Evolutionary conservation across 2,888 invertebrate genomes (phyloP).

Genomic region (Leucoptera coffeella): DNA sequence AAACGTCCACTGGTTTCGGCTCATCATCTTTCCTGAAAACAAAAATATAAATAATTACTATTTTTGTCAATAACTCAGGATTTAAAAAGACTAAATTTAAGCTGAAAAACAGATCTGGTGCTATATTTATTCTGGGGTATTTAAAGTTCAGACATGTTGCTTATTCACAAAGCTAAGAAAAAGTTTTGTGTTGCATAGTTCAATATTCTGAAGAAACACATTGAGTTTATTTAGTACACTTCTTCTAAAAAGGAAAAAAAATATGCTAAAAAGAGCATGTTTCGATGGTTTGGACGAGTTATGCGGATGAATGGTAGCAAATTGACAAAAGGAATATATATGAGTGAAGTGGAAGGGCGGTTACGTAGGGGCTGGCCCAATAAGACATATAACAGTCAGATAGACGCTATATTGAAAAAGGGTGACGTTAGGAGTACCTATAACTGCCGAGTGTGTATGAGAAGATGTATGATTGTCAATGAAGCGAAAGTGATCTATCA

Average conservation of each 20-base stretch:
- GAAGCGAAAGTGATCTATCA: no score
- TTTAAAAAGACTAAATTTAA: slow-evolving; percentile 2
- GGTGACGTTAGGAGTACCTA: no score
- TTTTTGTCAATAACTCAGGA: neutral
- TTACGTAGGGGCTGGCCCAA: no score
- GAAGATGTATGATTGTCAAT: no score
- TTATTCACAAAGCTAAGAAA: neutral
- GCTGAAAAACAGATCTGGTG: neutral
- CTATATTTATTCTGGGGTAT: neutral
- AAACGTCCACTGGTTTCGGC: slow-evolving; percentile 13
- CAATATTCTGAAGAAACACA: neutral
- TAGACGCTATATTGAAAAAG: no score
- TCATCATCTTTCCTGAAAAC: slow-evolving; percentile 16
- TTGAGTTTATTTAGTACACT: neutral
- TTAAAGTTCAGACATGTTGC: neutral
- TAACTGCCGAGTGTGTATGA: no score
- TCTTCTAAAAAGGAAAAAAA: slow-evolving; percentile 3
- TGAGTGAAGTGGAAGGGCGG: no score
- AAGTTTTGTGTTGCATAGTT: neutral
- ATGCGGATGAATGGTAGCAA: no score
- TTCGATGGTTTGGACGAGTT: no score
- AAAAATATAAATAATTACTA: slow-evolving; percentile 1
- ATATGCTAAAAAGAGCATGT: no score
- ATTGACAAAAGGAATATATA: no score
- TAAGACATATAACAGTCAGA: no score